A percentile compares a stretch with the other conserved stretches of the same genome.
Conservation (phyloP, 2,113 vertebrate genomes). For the Geococcyx californianus region DNA sequence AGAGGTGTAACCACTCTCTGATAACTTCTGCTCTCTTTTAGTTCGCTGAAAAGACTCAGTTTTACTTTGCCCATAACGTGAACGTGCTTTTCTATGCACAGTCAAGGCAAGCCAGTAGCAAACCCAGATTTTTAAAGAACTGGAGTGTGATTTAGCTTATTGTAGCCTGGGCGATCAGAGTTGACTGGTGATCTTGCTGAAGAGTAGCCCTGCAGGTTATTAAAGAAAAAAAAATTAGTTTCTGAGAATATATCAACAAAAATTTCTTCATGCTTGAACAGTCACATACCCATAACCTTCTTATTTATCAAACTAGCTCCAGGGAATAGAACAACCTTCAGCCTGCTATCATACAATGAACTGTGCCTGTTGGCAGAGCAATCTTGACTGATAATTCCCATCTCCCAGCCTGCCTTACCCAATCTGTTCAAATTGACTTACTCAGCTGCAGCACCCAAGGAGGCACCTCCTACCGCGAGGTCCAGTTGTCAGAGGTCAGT, state of each 20-base stretch:
- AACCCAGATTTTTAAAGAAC: constrained; percentile 24
- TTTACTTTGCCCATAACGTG: constrained; percentile 59
- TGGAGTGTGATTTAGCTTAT: constrained; percentile 26
- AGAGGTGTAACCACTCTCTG: constrained; percentile 70
- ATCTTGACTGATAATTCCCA: constrained; percentile 45
- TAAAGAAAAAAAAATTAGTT: constrained; percentile 43
- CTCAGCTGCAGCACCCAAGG: background rate
- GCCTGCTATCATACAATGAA: background rate
- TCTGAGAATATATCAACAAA: constrained; percentile 59
- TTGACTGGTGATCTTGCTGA: constrained; percentile 5
- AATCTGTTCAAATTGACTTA: constrained; percentile 11
- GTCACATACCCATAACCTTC: constrained; percentile 24
- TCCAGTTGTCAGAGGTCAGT: background rate
- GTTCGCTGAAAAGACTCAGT: constrained; percentile 59
- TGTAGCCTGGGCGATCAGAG: constrained; percentile 17
- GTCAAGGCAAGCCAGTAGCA: constrained; percentile 42
- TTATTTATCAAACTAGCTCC: constrained; percentile 56
- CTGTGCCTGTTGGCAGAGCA: constrained; percentile 3
- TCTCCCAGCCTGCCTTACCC: background rate
- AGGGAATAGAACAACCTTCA: constrained; percentile 41
- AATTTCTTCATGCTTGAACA: constrained; percentile 51
- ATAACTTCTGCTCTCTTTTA: constrained; percentile 60
- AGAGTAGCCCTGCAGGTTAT: constrained; percentile 39
- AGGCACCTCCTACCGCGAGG: background rate
- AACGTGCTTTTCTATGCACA: constrained; percentile 38